Percentiles rank a stretch among this genome's conserved stretches.
Conservation (phyloP, 2,888 invertebrate species). For the Atethmia centrago region DNA sequence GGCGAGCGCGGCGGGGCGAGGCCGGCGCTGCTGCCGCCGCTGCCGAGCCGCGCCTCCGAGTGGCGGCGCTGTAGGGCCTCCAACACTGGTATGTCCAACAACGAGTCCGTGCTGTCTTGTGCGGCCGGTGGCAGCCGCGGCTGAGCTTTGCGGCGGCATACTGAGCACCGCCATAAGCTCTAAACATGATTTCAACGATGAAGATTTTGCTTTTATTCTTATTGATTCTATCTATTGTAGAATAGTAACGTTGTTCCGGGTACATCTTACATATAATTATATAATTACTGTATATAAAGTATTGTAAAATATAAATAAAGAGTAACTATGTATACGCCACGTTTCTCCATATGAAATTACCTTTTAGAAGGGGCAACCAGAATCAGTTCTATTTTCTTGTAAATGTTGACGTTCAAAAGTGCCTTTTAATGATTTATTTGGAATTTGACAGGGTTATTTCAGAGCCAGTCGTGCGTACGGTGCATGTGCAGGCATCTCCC, state of each 20-base stretch:
- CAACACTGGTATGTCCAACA: slow-evolving; percentile 94
- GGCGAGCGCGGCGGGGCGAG: slow-evolving; percentile 96
- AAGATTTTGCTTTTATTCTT: neutral
- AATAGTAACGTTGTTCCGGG: neutral
- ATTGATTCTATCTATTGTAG: neutral
- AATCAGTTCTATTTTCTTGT: neutral
- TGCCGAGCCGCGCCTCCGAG: slow-evolving; percentile 92
- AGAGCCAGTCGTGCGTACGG: neutral
- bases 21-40: slow-evolving; percentile 89
- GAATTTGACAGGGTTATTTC: neutral
- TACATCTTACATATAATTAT: neutral
- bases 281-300: neutral
- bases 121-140: slow-evolving; percentile 93
- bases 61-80: slow-evolving; percentile 95
- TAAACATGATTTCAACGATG: slow-evolving; percentile 70
- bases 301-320: neutral
- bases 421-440: neutral
- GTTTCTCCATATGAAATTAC: neutral
- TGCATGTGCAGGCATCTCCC: neutral
- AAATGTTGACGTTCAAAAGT: neutral
- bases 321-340: neutral
- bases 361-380: neutral
- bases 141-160: slow-evolving; percentile 95
- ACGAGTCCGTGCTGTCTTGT: slow-evolving; percentile 96
- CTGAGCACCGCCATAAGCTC: slow-evolving; percentile 97